These are phyloP conservation scores for Sarcophaga bullata DNA, from an alignment of 1,140 invertebrate species.

Conservation along the genomic window DNA sequence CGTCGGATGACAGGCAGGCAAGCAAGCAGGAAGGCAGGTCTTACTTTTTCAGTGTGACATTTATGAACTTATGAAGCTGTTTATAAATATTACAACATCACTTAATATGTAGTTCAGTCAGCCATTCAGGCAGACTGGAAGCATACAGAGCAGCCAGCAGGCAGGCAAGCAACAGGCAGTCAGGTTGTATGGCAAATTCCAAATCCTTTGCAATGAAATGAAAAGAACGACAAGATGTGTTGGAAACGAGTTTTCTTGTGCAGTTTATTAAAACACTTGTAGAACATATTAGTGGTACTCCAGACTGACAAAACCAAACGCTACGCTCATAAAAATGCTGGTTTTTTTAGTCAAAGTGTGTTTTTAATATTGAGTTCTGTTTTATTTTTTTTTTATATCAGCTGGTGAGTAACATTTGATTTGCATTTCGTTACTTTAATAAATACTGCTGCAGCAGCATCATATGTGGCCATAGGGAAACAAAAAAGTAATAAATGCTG, in stretches of 20 bases:
- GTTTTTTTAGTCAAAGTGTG: background rate
- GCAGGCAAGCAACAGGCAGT: background rate
- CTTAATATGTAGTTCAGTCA: background rate
- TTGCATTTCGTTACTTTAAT: background rate
- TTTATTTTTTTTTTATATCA: background rate
- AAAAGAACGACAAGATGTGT: background rate
- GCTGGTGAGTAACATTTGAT: background rate
- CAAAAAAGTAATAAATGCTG: background rate
- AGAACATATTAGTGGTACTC: background rate
- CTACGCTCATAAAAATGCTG: background rate
- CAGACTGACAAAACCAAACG: conserved; percentile 23
- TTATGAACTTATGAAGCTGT: conserved; percentile 21
- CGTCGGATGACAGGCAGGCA: too few species aligned
- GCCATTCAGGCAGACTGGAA: background rate
- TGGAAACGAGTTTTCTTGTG: background rate
- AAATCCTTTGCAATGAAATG: background rate
- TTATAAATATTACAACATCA: conserved; percentile 25
- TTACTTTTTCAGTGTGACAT: background rate
- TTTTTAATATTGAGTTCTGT: too few species aligned
- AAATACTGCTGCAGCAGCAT: background rate
- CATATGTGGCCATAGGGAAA: conserved; percentile 3
- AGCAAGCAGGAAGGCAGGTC: too few species aligned
- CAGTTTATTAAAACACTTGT: conserved; percentile 16
- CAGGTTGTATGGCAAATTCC: too few species aligned
- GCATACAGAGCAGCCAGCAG: too few species aligned